phyloP scores from a whole-genome alignment of 2,113 vertebrate genomes.

The Phodopus roborovskii region DNA sequence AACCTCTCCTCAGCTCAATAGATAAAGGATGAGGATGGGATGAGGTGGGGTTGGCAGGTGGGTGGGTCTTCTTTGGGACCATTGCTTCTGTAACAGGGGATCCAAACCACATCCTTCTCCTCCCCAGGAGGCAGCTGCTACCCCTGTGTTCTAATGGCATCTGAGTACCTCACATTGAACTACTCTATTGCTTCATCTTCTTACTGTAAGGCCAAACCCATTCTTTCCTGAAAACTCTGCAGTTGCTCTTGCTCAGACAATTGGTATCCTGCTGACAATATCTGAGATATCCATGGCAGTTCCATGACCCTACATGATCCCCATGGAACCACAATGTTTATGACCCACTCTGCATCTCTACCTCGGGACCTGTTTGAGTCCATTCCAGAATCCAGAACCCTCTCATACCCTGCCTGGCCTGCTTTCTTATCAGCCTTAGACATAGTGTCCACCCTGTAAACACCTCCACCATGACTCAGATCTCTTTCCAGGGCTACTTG shows the following conservation, averaged over 20 bases:
- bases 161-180: slow-evolving; percentile 66
- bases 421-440: slow-evolving; percentile 13
- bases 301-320: slow-evolving; percentile 58
- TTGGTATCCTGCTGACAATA: not conserved
- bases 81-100: slow-evolving; percentile 95
- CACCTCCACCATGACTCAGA: not conserved
- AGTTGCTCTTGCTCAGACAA: not conserved
- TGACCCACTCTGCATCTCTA: slow-evolving; percentile 47
- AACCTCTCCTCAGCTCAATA: slow-evolving; percentile 99
- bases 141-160: slow-evolving; percentile 58
- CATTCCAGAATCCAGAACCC: not conserved
- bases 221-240: not conserved
- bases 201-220: not conserved
- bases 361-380: not conserved
- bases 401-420: no score
- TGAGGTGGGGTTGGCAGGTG: slow-evolving; percentile 89
- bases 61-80: slow-evolving; percentile 94
- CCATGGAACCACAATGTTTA: not conserved
- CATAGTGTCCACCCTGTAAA: not conserved
- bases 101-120: slow-evolving; percentile 60
- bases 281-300: slow-evolving; percentile 7
- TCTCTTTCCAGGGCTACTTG: not conserved
- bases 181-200: slow-evolving; percentile 50
- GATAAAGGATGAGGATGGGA: slow-evolving; percentile 98
- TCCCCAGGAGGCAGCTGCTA: slow-evolving; percentile 51